Base-by-base conservation (phyloP, 2,888 invertebrate species). In the Hypolimnas misippus region DNA sequence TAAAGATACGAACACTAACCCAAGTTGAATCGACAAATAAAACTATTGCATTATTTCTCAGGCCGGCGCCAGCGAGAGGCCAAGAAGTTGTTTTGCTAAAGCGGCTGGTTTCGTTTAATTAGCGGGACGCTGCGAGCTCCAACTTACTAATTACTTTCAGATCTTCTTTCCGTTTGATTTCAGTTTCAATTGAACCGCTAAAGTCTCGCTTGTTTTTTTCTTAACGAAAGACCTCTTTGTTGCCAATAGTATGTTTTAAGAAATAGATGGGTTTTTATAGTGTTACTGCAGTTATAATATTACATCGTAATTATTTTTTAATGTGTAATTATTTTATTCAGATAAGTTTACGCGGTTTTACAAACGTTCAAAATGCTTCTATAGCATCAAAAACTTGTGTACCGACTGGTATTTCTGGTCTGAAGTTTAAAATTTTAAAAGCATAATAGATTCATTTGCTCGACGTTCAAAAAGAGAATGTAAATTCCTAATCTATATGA, bases 141-240 rank as follows among this genome's bases (percentile, higher is more conserved):
- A 57, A 57, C 49, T 57, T 50, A 19, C 57, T 57, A 57, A 50
- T 57, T 31, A 50, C 33, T 57, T 49, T 7, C 17, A 42, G 31
- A 52, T 19, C 52, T 52, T 35, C 35, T 33, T 44, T 57, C 38
- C 35, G 29, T 21, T 57, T 50, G 25, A 49, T 38, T 57, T 57
- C 21, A 57, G 17, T 35, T 38, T 14, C 35, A 35, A 33, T 38
- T 33, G 35, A 49, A 35, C 29, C 25, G 17, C 35, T 46, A n/a
- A 35, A 49, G 21, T 8, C 25, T 49, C 8, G 25, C 1, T 29
- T 16, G 29, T 6, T 29, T 17, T 12, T 12, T 10, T 19, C 12
- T 3, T 17, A 19, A 10, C 5, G n/a, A 10, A 46, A 46, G 10
- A 19, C 21, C 10, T 12, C 19, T 4, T 10, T 51, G 19, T 17